Conservation (phyloP, 2,113 vertebrate species). For the Azemiops feae region DNA sequence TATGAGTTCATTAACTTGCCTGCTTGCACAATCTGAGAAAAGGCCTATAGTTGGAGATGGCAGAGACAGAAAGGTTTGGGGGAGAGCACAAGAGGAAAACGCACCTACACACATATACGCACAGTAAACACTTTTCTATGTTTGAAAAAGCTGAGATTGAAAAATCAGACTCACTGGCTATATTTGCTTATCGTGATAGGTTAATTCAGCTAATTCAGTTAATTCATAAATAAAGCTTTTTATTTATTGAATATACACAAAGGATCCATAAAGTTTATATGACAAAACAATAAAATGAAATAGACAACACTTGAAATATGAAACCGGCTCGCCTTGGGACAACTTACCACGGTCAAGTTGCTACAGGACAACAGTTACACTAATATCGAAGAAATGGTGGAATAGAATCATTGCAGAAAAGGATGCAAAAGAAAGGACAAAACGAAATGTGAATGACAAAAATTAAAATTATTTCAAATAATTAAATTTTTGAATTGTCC, state of each 20-base stretch:
- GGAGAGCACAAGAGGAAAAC: not conserved
- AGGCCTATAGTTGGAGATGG: not conserved
- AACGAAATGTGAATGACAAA: not conserved
- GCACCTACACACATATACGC: not conserved
- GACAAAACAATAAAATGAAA: not conserved
- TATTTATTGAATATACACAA: not conserved
- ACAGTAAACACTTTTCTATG: not conserved
- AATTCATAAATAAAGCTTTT: not conserved
- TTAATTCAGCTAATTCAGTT: not conserved
- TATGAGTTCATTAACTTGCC: not conserved
- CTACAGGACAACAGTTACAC: not conserved
- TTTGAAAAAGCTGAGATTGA: not conserved
- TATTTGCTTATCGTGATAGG: not conserved
- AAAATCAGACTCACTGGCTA: not conserved
- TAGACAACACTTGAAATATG: not conserved
- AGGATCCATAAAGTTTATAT: not conserved
- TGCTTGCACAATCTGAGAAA: not conserved
- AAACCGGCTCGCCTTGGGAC: not conserved
- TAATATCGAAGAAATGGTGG: not conserved
- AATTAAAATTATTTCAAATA: not conserved
- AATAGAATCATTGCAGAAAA: not conserved
- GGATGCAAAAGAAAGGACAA: not conserved
- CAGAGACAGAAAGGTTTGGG: not conserved
- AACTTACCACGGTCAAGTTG: not conserved
- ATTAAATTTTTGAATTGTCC: not conserved